Evolutionary conservation across 1,140 invertebrate genomes (phyloP).

Genomic region (Pectinophora gossypiella): DNA sequence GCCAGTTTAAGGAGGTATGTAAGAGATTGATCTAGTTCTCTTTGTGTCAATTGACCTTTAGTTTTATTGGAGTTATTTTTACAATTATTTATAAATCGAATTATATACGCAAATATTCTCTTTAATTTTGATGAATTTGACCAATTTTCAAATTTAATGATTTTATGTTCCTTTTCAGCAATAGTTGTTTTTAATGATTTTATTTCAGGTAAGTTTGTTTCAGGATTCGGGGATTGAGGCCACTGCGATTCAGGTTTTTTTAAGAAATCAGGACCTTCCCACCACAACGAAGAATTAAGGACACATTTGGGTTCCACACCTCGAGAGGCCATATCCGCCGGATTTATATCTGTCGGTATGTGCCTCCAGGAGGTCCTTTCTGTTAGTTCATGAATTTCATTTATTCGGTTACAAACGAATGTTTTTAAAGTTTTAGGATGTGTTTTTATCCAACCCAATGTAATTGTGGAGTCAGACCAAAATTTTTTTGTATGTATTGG

Average conservation of each 20-base stretch:
- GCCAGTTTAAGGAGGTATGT: neutral
- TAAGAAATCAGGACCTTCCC: neutral
- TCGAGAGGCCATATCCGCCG: constrained; percentile 12
- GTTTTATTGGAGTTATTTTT: neutral
- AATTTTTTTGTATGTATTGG: neutral
- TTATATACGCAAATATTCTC: neutral
- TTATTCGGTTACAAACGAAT: constrained; percentile 14
- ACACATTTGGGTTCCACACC: neutral
- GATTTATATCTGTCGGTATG: constrained; percentile 6
- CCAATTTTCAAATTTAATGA: neutral
- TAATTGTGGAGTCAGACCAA: constrained; percentile 14
- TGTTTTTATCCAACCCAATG: constrained; percentile 9
- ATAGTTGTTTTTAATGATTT: neutral
- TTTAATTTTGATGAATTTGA: neutral
- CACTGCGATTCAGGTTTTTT: neutral
- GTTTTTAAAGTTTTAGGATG: constrained; percentile 5
- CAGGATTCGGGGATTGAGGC: neutral
- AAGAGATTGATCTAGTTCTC: neutral
- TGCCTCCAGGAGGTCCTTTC: constrained; percentile 1
- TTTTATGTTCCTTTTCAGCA: neutral
- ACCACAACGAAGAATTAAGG: neutral
- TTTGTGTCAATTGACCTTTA: neutral
- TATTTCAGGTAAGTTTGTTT: neutral
- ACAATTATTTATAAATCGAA: neutral
- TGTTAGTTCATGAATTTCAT: constrained; percentile 13